A percentile compares a stretch with the other conserved stretches of the same genome.
Evolutionary conservation across 2,888 invertebrate genomes (phyloP).

Genomic region (Drosophila merina): DNA sequence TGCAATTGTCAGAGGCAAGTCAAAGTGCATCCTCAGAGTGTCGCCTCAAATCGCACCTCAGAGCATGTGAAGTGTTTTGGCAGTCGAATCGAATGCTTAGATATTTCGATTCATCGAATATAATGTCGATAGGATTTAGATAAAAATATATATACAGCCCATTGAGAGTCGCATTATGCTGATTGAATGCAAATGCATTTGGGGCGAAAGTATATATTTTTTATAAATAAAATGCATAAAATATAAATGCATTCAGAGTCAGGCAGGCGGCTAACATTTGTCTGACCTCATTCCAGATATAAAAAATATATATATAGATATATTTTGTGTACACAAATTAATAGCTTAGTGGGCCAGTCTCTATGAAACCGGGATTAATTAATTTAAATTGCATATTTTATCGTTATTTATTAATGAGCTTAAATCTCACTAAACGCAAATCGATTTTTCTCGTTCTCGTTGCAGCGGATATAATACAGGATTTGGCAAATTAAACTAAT

Average conservation of each 20-base stretch:
- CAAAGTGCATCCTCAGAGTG: constrained; percentile 58
- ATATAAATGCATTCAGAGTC: constrained; percentile 21
- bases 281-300: constrained; percentile 21
- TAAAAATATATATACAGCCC: constrained; percentile 15
- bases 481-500: constrained; percentile 80
- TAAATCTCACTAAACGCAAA: constrained; percentile 48
- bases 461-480: constrained; percentile 81
- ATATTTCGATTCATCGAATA: constrained; percentile 32
- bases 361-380: constrained; percentile 53
- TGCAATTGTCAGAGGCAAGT: constrained; percentile 70
- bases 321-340: constrained; percentile 50
- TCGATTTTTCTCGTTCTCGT: constrained; percentile 49
- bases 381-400: constrained; percentile 63
- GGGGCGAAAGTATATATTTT: constrained; percentile 45
- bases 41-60: constrained; percentile 57
- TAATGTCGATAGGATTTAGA: constrained; percentile 36
- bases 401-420: constrained; percentile 64
- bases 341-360: constrained; percentile 29
- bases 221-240: constrained; percentile 51
- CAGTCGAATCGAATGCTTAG: constrained; percentile 59
- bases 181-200: constrained; percentile 74
- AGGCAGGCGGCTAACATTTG: constrained; percentile 3
- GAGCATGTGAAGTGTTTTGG: constrained; percentile 66
- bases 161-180: constrained; percentile 46
- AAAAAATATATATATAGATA: constrained; percentile 1